Base-by-base conservation (phyloP, 2,797 vertebrate genomes). In the Steatocranus sp. region DNA sequence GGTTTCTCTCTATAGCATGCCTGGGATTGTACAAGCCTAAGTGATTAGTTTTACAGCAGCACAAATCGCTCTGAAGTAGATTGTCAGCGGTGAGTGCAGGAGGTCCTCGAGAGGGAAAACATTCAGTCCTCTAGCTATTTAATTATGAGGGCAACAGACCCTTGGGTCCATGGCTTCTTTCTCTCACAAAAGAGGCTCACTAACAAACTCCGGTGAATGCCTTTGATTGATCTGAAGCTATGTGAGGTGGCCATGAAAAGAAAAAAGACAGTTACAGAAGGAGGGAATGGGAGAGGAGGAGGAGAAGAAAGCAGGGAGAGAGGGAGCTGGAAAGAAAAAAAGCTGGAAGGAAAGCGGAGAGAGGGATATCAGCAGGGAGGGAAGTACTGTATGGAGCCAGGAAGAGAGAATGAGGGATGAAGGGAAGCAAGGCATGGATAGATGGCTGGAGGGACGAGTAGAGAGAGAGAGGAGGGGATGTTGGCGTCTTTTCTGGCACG, bases 131-230 rank as follows among this genome's bases (percentile, higher is more conserved):
- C 83, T 51, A 78, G 93, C 92, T 91, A 93, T 94, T 94, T 94
- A 93, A 93, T 95, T 93, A 93, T 81, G 86, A 92, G 87, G 89
- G 88, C 83, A 53, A 84, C 77, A 70, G 89, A 91, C 92, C 90
- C 85, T 76, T 81, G 91, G 89, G 88, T 85, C 78, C 83, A 32
- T 20, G 79, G 83, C 87, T 91, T 85, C 84, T 61, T 88, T 88
- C 93, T 83, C 84, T 85, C 85, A 87, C 87, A 81, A 85, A 91
- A 75, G 88, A 36, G 81, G 87, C 88, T 91, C 56, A 12, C 94
- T 94, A 91, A 93, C 94, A 93, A 93, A 93, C 90, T 88, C 87
- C 1, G 54, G 9, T 89, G 93, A 93, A 91, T 92, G 90, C 88
- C 86, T 89, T 74, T 88, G 93, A 94, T 94, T 94, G 91, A 94